Percentiles rank a stretch among this genome's conserved stretches.
These are phyloP conservation scores for Agrilus mali DNA, from an alignment of 2,888 invertebrate species.

Conservation along the genomic window DNA sequence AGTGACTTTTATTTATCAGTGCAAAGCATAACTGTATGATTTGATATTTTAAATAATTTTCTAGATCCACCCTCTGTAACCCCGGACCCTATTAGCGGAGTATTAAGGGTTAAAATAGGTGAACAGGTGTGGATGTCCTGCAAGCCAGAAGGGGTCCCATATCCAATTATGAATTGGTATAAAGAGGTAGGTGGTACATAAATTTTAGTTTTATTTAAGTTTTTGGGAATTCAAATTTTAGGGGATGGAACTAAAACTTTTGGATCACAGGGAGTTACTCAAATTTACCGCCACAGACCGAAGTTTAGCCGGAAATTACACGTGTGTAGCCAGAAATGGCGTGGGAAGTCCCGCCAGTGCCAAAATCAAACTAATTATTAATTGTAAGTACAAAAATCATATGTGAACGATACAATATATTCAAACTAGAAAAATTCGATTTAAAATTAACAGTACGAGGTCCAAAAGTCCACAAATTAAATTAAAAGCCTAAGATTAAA, in stretches of 20 bases:
- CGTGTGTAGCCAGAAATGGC: constrained; percentile 61
- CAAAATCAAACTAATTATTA: constrained; percentile 53
- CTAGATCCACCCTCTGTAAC: constrained; percentile 57
- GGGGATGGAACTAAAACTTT: constrained; percentile 48
- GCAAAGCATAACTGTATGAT: no score
- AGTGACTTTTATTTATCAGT: no score
- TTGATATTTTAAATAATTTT: no score
- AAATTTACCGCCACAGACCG: constrained; percentile 53
- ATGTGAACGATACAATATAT: not conserved
- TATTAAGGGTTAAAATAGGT: constrained; percentile 58
- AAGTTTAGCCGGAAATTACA: constrained; percentile 56
- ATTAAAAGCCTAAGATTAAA: no score
- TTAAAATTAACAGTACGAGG: not conserved
- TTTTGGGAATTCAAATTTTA: constrained; percentile 22
- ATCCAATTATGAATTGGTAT: constrained; percentile 61
- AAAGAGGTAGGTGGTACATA: constrained; percentile 32
- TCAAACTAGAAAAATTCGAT: not conserved
- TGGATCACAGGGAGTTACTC: constrained; percentile 47
- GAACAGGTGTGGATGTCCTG: constrained; percentile 66
- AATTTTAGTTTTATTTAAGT: constrained; percentile 7
- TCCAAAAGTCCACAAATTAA: not conserved
- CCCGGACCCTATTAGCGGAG: constrained; percentile 54
- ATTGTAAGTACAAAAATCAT: constrained; percentile 48
- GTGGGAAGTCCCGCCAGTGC: constrained; percentile 60
- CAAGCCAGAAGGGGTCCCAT: constrained; percentile 56